A percentile compares a stretch with the other conserved stretches of the same genome.
Evolutionary conservation across 2,888 invertebrate genomes (phyloP).

Genomic region (Mythimna lalbum): DNA sequence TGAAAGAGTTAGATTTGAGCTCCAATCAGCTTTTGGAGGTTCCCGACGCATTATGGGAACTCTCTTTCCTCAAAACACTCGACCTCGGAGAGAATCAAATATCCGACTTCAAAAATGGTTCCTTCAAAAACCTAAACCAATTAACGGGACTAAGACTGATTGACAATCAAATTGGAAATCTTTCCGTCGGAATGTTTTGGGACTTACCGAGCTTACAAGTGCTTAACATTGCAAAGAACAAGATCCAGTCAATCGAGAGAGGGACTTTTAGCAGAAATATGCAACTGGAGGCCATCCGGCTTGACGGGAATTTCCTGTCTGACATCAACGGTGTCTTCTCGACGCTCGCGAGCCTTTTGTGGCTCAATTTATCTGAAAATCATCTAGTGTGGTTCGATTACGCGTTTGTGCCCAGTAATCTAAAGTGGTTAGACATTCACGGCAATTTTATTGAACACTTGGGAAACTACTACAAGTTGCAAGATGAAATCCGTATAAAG

Average conservation of each 20-base stretch:
- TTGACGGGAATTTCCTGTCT: slow-evolving; percentile 96
- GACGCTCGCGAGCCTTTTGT: slow-evolving; percentile 95
- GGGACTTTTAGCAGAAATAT: slow-evolving; percentile 95
- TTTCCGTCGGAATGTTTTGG: slow-evolving; percentile 96
- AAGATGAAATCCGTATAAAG: slow-evolving; percentile 95
- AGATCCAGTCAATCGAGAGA: slow-evolving; percentile 95
- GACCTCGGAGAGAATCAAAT: slow-evolving; percentile 98
- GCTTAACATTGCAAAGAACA: slow-evolving; percentile 97
- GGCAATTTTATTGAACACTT: slow-evolving; percentile 97
- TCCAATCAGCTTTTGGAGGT: slow-evolving; percentile 95
- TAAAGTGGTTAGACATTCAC: slow-evolving; percentile 97
- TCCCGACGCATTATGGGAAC: slow-evolving; percentile 95
- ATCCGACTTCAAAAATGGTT: slow-evolving; percentile 95
- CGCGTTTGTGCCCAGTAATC: slow-evolving; percentile 96
- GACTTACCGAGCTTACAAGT: slow-evolving; percentile 96
- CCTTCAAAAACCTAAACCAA: slow-evolving; percentile 96
- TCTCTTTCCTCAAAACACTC: slow-evolving; percentile 96
- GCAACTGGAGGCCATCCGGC: slow-evolving; percentile 95
- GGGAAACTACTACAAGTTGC: slow-evolving; percentile 96
- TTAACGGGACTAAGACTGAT: slow-evolving; percentile 96
- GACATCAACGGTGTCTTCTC: slow-evolving; percentile 97
- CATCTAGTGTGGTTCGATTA: slow-evolving; percentile 98
- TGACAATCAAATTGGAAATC: slow-evolving; percentile 96
- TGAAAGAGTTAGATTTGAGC: slow-evolving; percentile 97
- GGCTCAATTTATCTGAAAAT: slow-evolving; percentile 97